Conservation (phyloP, 2,888 invertebrate species). For the Drosophila austrosaltans region DNA sequence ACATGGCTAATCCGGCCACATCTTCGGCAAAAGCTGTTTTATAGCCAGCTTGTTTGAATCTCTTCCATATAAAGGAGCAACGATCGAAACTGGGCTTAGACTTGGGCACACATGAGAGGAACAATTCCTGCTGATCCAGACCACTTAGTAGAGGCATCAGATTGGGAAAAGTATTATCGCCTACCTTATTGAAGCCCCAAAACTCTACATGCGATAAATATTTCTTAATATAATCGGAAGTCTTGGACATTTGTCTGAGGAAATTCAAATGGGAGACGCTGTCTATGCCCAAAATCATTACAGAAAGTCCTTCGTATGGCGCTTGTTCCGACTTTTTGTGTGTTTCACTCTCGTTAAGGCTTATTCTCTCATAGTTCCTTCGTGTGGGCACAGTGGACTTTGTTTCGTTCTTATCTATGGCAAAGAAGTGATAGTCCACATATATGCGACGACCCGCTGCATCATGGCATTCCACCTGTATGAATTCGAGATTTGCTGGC, state of each 20-base stretch:
- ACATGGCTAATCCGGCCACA: conserved; percentile 90
- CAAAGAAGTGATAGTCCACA: conserved; percentile 87
- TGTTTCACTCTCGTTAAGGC: conserved; percentile 24
- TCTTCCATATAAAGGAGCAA: conserved; percentile 93
- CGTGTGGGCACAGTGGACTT: conserved; percentile 27
- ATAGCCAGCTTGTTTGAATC: conserved; percentile 89
- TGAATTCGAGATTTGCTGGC: conserved; percentile 86
- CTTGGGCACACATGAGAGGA: conserved; percentile 86
- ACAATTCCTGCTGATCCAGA: conserved; percentile 87
- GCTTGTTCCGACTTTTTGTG: neutral
- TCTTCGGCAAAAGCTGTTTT: conserved; percentile 94
- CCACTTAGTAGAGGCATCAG: conserved; percentile 92
- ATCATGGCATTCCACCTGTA: conserved; percentile 87
- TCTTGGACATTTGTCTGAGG: conserved; percentile 91
- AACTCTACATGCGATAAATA: conserved; percentile 86
- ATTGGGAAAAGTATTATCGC: conserved; percentile 97
- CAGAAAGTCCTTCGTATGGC: conserved; percentile 84
- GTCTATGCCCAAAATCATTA: conserved; percentile 93
- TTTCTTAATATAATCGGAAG: conserved; percentile 85
- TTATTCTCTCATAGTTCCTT: conserved; percentile 26
- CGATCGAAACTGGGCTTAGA: conserved; percentile 87
- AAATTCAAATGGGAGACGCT: conserved; percentile 94
- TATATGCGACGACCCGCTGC: conserved; percentile 85
- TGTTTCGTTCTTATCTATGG: conserved; percentile 76
- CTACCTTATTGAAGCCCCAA: conserved; percentile 96